phyloP scores from a whole-genome alignment of 2,888 invertebrate species.

The Empis stercorea region DNA sequence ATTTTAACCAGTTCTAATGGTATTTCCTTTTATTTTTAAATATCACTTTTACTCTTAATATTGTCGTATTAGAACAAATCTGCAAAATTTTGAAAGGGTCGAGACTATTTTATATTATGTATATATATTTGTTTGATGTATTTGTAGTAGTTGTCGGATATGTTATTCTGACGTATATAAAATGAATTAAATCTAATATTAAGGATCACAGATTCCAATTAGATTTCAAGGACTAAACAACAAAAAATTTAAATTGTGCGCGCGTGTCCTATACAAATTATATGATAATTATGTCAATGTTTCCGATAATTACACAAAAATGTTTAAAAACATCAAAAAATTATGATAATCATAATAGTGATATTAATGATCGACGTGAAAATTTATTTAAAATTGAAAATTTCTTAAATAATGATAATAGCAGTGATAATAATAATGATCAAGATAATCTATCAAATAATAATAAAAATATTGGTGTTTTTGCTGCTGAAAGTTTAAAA shows the following conservation, averaged over 20 bases:
- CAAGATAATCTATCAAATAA: constrained; percentile 4
- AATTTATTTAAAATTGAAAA: neutral
- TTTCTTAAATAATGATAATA: neutral
- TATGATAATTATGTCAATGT: constrained; percentile 5
- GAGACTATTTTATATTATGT: no score
- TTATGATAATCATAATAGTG: no score
- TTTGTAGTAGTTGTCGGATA: neutral
- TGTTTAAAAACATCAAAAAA: no score
- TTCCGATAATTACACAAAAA: constrained; percentile 10
- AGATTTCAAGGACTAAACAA: constrained; percentile 2
- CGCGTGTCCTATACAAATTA: neutral
- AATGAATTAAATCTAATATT: neutral
- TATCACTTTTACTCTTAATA: no score
- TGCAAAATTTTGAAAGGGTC: no score
- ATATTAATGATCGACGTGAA: neutral
- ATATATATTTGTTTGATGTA: neutral
- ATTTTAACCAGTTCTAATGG: neutral
- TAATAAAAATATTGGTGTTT: constrained; percentile 8
- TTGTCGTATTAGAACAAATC: no score
- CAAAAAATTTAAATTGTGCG: neutral
- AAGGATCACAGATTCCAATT: constrained; percentile 4
- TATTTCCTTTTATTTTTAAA: neutral
- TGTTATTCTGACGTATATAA: no score
- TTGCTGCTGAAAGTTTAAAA: constrained; percentile 9
- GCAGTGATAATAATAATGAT: neutral